Conservation (phyloP, 2,113 vertebrate genomes). For the Salvelinus sp. region DNA sequence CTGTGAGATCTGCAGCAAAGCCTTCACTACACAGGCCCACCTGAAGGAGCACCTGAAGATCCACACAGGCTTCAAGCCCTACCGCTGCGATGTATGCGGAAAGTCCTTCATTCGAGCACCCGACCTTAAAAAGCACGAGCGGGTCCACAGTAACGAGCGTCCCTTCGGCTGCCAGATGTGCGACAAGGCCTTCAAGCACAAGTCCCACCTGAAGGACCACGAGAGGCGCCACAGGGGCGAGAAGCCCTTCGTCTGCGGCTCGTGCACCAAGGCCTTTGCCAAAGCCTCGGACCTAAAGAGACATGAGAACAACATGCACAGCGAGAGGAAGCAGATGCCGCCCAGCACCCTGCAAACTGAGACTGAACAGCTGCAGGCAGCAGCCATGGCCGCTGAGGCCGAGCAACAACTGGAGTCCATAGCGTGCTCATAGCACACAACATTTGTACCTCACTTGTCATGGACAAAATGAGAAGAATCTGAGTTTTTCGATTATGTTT, state of each 20-base stretch:
- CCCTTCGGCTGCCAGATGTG: slow-evolving; percentile 90
- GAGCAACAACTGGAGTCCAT: slow-evolving; percentile 88
- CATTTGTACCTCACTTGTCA: slow-evolving; percentile 10
- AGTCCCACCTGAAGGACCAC: slow-evolving; percentile 90
- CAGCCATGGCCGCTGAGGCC: slow-evolving; percentile 87
- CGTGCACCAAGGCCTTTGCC: slow-evolving; percentile 89
- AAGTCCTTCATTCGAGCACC: slow-evolving; percentile 89
- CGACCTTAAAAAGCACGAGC: slow-evolving; percentile 87
- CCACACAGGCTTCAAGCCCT: slow-evolving; percentile 88
- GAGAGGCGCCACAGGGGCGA: slow-evolving; percentile 86
- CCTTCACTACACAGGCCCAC: slow-evolving; percentile 96
- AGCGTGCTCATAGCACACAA: slow-evolving; percentile 74
- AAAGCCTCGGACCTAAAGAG: slow-evolving; percentile 90
- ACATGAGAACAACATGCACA: slow-evolving; percentile 93
- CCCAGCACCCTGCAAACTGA: slow-evolving; percentile 82
- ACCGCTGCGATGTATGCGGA: slow-evolving; percentile 88
- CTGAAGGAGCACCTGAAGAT: slow-evolving; percentile 93
- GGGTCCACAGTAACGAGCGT: slow-evolving; percentile 89
- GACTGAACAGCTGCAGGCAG: slow-evolving; percentile 88
- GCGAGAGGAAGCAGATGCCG: slow-evolving; percentile 85
- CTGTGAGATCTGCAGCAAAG: slow-evolving; percentile 97
- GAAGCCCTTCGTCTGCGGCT: slow-evolving; percentile 87
- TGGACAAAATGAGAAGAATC: slow-evolving; percentile 27
- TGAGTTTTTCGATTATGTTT: slow-evolving; percentile 9
- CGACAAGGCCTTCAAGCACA: slow-evolving; percentile 91